Evolutionary conservation across 2,888 invertebrate genomes (phyloP).

Genomic region (Stictocephala bisonia): DNA sequence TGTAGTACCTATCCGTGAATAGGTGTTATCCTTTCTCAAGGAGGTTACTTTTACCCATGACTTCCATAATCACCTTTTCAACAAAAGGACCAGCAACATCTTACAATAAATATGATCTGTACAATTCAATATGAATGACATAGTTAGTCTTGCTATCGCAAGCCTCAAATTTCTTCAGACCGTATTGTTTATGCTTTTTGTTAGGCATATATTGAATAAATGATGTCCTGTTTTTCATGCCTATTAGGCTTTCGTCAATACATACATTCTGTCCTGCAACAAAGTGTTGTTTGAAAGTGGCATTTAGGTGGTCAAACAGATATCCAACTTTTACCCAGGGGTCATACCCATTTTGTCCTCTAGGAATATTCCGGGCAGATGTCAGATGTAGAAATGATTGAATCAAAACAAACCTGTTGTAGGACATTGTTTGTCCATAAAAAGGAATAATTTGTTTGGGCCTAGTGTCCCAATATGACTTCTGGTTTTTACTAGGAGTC

Average conservation of each 20-base stretch:
- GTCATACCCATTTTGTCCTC: slow-evolving; percentile 2
- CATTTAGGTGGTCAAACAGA: not conserved
- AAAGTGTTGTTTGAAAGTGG: not conserved
- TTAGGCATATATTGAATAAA: slow-evolving; percentile 31
- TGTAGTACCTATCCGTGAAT: slow-evolving; percentile 21
- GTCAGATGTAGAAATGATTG: not conserved
- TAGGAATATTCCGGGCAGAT: not conserved
- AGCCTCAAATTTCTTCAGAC: slow-evolving; percentile 1
- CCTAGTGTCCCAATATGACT: not conserved
- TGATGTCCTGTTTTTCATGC: not conserved
- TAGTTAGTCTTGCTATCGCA: slow-evolving; percentile 18
- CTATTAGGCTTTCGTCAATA: slow-evolving; percentile 22
- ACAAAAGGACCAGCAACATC: not conserved
- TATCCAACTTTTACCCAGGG: slow-evolving; percentile 14
- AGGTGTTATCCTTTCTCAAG: slow-evolving; percentile 7
- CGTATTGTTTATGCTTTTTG: slow-evolving; percentile 16
- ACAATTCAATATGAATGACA: slow-evolving; percentile 8
- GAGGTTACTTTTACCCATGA: not conserved
- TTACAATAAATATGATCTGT: too few species aligned
- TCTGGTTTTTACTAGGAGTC: not conserved
- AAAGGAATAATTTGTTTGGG: not conserved
- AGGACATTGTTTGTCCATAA: slow-evolving; percentile 1
- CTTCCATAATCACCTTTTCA: not conserved
- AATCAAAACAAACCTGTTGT: not conserved
- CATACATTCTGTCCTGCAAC: not conserved